These are phyloP conservation scores for Eonycteris spelaea DNA, from an alignment of 2,113 vertebrate species.

Conservation along the genomic window DNA sequence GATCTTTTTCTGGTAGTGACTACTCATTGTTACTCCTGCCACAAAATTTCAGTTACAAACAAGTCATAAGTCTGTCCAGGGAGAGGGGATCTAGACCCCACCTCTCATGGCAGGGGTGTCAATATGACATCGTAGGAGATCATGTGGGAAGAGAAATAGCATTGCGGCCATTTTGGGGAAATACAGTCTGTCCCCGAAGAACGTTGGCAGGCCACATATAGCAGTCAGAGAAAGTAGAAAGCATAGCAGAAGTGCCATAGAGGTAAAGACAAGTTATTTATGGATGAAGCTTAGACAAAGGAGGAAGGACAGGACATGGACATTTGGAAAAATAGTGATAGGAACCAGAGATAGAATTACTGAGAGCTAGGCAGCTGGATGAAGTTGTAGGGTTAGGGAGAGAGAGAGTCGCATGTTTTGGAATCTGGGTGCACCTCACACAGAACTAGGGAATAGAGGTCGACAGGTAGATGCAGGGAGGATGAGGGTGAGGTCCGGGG, in stretches of 20 bases:
- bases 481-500: neutral
- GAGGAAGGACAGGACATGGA: neutral
- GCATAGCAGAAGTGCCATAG: neutral
- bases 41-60: neutral
- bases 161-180: neutral
- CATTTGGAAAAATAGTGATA: neutral
- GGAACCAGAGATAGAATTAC: neutral
- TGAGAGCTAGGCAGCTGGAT: neutral
- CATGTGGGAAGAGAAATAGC: neutral
- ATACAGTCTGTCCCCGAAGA: neutral
- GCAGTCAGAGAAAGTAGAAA: neutral
- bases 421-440: neutral
- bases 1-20: neutral
- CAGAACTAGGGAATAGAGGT: neutral
- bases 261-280: neutral
- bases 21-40: neutral
- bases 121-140: neutral
- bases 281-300: neutral
- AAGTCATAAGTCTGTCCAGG: neutral
- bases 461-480: neutral
- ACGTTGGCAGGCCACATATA: neutral
- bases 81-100: neutral
- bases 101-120: neutral
- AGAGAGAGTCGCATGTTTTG: neutral
- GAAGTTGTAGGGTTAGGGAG: neutral